phyloP scores from a whole-genome alignment of 2,113 vertebrate species.

The Alethe castanea region DNA sequence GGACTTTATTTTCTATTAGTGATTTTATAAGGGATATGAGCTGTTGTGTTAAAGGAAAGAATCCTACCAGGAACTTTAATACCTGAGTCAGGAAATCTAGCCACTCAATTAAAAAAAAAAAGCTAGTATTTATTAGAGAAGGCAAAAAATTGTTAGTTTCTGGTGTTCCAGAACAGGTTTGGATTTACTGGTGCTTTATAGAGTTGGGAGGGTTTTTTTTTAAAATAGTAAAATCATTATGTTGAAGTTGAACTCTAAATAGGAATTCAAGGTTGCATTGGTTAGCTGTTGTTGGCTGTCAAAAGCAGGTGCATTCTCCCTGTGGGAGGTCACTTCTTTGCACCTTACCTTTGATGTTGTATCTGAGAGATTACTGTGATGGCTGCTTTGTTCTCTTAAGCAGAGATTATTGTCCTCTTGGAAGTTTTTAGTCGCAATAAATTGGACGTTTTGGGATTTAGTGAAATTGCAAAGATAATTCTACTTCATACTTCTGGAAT shows the following conservation, averaged over 20 bases:
- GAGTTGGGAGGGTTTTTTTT: neutral
- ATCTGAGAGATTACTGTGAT: neutral
- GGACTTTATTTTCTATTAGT: conserved; percentile 44
- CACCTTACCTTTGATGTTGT: neutral
- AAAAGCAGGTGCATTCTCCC: neutral
- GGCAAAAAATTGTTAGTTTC: neutral
- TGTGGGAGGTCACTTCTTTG: neutral
- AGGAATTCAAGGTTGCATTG: neutral
- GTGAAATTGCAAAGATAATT: neutral
- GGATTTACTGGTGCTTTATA: neutral
- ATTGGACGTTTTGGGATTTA: neutral
- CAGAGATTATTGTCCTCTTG: neutral
- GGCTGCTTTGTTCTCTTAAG: neutral
- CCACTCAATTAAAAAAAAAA: neutral
- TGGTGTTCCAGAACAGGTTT: neutral
- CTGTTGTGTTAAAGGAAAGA: neutral
- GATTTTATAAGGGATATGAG: conserved; percentile 13
- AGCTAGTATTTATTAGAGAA: neutral
- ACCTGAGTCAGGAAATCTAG: neutral
- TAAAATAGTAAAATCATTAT: neutral
- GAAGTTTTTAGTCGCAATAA: neutral
- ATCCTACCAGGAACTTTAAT: neutral
- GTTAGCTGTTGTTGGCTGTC: neutral
- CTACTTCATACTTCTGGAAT: neutral
- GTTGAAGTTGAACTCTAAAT: neutral